phyloP scores from a whole-genome alignment of 2,797 vertebrate species.

The Cryptoblepharus egeriae region DNA sequence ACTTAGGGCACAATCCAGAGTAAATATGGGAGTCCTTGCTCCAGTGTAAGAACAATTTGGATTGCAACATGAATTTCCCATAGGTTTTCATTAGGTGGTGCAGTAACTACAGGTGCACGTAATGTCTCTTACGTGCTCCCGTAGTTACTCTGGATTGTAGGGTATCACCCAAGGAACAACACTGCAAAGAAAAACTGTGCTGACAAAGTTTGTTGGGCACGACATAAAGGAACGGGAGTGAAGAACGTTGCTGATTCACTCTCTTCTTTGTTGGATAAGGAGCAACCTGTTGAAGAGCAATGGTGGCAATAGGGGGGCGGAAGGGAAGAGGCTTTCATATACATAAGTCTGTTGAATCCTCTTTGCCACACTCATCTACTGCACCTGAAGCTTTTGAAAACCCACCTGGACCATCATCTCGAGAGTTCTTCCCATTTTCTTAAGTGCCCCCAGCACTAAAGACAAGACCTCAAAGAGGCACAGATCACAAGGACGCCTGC shows the following conservation, averaged over 20 bases:
- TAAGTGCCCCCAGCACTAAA: neutral
- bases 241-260: slow-evolving; percentile 42
- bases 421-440: neutral
- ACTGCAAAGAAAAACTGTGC: neutral
- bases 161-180: neutral
- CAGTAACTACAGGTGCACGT: too few relatives aligned
- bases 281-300: neutral
- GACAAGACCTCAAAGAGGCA: slow-evolving; percentile 13
- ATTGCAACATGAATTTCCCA: too few relatives aligned
- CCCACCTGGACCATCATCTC: slow-evolving; percentile 71
- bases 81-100: too few relatives aligned
- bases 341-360: neutral
- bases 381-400: slow-evolving; percentile 71
- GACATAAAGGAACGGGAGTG: neutral
- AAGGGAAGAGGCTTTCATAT: slow-evolving; percentile 38
- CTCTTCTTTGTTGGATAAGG: neutral
- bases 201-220: neutral
- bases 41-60: too few relatives aligned
- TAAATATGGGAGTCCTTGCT: too few relatives aligned
- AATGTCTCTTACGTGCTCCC: too few relatives aligned
- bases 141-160: too few relatives aligned
- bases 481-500: neutral
- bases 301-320: neutral
- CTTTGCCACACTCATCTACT: slow-evolving; percentile 46
- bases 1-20: too few relatives aligned